A percentile compares a stretch with the other conserved stretches of the same genome.
Evolutionary conservation across 2,797 vertebrate species (phyloP).

Genomic region (Sebastes cheni): DNA sequence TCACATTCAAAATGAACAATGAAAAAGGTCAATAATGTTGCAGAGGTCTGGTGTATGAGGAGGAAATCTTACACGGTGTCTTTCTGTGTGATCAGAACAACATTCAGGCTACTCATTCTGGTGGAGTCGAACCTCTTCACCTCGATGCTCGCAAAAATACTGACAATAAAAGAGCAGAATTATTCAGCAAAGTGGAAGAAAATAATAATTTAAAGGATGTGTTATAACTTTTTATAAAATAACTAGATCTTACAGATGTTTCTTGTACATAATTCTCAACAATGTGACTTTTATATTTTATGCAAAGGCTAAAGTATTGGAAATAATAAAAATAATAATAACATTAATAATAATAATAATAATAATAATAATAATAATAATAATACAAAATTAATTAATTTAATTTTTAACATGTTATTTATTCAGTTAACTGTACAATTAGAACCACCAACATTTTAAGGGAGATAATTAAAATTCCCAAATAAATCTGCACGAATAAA

Average conservation of each 20-base stretch:
- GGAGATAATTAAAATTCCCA: too few species aligned
- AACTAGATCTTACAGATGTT: background rate
- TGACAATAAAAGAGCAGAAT: constrained; percentile 16
- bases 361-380: too few species aligned
- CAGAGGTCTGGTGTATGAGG: background rate
- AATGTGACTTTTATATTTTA: background rate
- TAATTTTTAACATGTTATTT: too few species aligned
- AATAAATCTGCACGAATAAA: too few species aligned
- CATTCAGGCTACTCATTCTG: constrained; percentile 54
- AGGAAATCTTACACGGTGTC: constrained; percentile 59
- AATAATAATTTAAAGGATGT: background rate
- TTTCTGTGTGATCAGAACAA: constrained; percentile 64
- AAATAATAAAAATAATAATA: too few species aligned
- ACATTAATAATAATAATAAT: too few species aligned
- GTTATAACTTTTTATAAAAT: background rate
- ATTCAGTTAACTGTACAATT: too few species aligned
- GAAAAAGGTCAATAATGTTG: background rate
- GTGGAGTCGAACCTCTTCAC: constrained; percentile 46
- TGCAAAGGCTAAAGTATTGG: background rate
- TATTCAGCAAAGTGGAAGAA: background rate
- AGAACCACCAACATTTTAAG: too few species aligned
- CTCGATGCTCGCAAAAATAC: constrained; percentile 73
- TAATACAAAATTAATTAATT: too few species aligned
- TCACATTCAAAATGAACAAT: background rate
- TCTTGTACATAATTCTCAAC: background rate